Conservation (phyloP, 2,113 vertebrate species). For the Silurus asotus region DNA sequence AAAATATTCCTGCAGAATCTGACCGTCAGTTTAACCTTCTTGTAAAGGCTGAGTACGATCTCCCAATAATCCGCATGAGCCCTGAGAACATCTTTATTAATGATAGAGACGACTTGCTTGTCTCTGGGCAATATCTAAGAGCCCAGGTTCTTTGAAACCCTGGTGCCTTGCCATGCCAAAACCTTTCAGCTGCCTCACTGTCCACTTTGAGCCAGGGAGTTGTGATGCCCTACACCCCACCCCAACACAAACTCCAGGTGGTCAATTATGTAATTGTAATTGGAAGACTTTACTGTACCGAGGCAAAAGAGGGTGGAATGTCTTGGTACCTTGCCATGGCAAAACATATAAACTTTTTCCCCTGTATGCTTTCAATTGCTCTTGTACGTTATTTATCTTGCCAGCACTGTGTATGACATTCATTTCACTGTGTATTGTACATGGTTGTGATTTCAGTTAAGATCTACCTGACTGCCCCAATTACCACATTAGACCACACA, state of each 20-base stretch:
- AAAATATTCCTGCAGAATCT: not conserved
- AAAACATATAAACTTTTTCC: not conserved
- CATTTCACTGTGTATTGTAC: not conserved
- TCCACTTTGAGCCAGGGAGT: not conserved
- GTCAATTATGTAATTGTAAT: not conserved
- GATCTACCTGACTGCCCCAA: not conserved
- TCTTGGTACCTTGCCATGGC: not conserved
- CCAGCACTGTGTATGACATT: not conserved
- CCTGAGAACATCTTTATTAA: not conserved
- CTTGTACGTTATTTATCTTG: not conserved
- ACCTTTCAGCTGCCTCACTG: not conserved
- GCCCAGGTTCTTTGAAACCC: not conserved
- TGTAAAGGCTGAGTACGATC: not conserved
- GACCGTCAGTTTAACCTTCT: not conserved
- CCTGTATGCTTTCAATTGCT: not conserved
- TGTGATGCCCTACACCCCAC: not conserved
- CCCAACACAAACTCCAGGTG: not conserved
- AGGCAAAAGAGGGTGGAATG: not conserved
- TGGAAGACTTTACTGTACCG: not conserved
- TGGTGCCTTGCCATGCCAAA: not conserved
- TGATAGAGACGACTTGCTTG: not conserved
- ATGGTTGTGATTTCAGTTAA: not conserved
- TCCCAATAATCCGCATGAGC: not conserved
- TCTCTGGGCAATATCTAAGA: not conserved
- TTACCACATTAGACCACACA: not conserved